Base-by-base conservation (phyloP, 2,113 vertebrate genomes). In the Suncus etruscus region DNA sequence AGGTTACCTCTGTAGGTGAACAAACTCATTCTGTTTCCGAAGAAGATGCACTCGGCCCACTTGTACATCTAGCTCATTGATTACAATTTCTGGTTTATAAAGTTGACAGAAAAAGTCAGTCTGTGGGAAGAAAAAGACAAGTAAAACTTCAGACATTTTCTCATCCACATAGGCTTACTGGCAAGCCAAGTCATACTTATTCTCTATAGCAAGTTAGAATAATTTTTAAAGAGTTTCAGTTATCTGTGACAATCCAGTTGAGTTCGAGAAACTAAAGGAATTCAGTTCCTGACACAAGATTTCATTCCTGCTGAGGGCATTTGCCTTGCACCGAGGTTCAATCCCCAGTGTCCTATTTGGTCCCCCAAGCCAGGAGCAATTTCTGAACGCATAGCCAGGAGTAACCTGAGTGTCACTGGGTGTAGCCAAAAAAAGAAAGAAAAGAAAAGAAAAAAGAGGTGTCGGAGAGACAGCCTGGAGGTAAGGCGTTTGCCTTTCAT, bases 31-130 rank as follows among this genome's bases (percentile, higher is more conserved):
- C 95, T 98, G 98, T 90, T 98, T 99, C 90, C 97, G 98, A 9
- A 68, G 29, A 31, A 99, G 97, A 54, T 77, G 97, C 0, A 97
- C 98, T 95, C 99, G 97, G 92, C 99, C 99, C 0, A 99, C 98
- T 2, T 97, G 96, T 6, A 98, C 98, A 94, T 99, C 98, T 92
- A 98, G 93, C 68, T 99, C 99, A 7, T 94, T 95, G 93, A 99
- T 96, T 1, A 94, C 89, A 96, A 99, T 98, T 85, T 98, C 98
- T 0, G 99, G 99, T 97, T 99, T 99, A 92, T 99, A 99, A 96
- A 99, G 98, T 22, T 98, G 98, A 97, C 99, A 99, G 94, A 98
- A 99, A 94, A 98, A 98, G 91, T 98, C 98, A 0, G 97, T 98
- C 99, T 99, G 94, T 25, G 72, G 89, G 83, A 96, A 31, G 83